Base-by-base conservation (phyloP, 2,113 vertebrate species). In the Limanda limanda region DNA sequence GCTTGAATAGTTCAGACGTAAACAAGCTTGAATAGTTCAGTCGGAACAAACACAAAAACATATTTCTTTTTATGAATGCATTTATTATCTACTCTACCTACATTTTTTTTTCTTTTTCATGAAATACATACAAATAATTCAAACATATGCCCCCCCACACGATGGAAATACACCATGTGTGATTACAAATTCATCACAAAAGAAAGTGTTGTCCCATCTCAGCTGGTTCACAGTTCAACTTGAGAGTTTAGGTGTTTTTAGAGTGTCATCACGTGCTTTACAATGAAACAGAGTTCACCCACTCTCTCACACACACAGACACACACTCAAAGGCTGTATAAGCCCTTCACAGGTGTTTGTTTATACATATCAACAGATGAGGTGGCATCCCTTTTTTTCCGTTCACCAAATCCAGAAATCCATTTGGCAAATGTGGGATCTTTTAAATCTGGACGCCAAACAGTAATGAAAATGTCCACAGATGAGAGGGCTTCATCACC, bases 51-150 rank as follows among this genome's bases (percentile, higher is more conserved):
- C 18, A 83, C 55, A 85, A 15, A 12, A 55, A 12, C 5, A 25
- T 1, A 17, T 63, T 68, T 74, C 1, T 78, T 90, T 92, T 89
- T 45, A 77, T 91, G 82, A 69, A 88, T 87, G 84, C 67, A 86
- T 92, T 89, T 90, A 92, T 91, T 91, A 81, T 68, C 64, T 78
- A 68, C 27, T 82, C 20, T 4, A 52, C n/a, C 23, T 74, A 63
- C 9, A 54, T 10, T 67, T 77, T 68, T 86, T 65, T 82, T 67
- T 72, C 37, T 82, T 64, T 77, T 83, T 83, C 51, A 83, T 83
- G 74, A 82, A 81, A 82, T 89, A 72, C 82, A 83, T 86, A 84
- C 76, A 90, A 83, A 86, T 73, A 5, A 13, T 15, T 20, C 52
- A 71, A 48, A 48, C 15, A 48, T 47, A 48, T 48, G 45, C 45